Base-by-base conservation (phyloP, 2,113 vertebrate genomes). In the Tyto alba region DNA sequence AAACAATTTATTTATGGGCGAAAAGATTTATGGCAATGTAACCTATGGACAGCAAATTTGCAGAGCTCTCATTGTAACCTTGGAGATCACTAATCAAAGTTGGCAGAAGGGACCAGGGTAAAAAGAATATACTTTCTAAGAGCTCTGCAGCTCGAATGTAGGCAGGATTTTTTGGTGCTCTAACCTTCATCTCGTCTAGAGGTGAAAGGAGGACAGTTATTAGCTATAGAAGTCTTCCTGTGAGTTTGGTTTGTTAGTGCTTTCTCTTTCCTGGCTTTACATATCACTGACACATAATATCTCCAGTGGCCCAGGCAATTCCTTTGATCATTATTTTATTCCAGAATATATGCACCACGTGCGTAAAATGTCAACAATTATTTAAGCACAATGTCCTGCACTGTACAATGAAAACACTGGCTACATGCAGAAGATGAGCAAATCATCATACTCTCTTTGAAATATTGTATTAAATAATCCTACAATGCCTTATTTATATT, bases 401-500 rank as follows among this genome's bases (percentile, higher is more conserved):
- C 74, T 89, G 60, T 72, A 64, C 60, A 57, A 76, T 56, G 64
- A 57, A 94, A 89, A 77, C 43, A 88, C 38, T 50, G 74, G 36
- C 52, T 93, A 67, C 48, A 81, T 71, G 64, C 76, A 85, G 59
- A 80, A 92, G 64, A 85, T 32, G 52, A 86, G 67, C 14, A 90
- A 90, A 90, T 81, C n/a, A 2, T 91, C 80, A 66, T 50, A 55
- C 15, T 85, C 6, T 55, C 69, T 92, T 81, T 89, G 89, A 91
- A 95, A 96, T 85, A 91, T 20, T 87, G 67, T 50, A 68, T 88
- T 90, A 95, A 91, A 91, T 59, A 93, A 90, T 57, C 50, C 55
- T 77, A 41, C 3, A 26, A 66, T 77, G 36, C 50, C 80, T 95
- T 66, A 92, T 96, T 96, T 84, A 88, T 89, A 96, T 97, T 95